A percentile compares a stretch with the other conserved stretches of the same genome.
Evolutionary conservation across 2,113 vertebrate species (phyloP).

Genomic region (Pseudorhombus dupliciocellatus): DNA sequence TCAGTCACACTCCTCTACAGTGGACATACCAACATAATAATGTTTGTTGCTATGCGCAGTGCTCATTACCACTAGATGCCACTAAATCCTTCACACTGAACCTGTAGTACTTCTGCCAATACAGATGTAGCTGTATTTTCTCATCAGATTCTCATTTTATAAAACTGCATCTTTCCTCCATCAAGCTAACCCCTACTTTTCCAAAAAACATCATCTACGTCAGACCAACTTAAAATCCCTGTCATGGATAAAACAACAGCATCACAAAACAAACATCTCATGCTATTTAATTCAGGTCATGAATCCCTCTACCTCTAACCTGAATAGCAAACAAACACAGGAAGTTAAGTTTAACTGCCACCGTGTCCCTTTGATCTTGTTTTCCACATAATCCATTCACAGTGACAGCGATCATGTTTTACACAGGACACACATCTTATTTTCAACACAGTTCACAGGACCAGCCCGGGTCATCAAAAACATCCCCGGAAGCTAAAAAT

Average conservation of each 20-base stretch:
- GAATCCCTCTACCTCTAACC: too few species aligned
- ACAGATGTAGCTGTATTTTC: neutral
- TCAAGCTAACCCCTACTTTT: too few species aligned
- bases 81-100: neutral
- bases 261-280: too few species aligned
- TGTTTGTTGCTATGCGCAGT: neutral
- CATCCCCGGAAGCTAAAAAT: constrained; percentile 12
- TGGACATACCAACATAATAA: too few species aligned
- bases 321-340: neutral
- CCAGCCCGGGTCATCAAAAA: neutral
- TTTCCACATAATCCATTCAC: neutral
- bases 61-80: too few species aligned
- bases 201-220: too few species aligned
- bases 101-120: neutral
- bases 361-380: constrained; percentile 2
- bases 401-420: neutral
- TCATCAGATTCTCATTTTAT: neutral
- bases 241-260: too few species aligned
- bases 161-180: too few species aligned
- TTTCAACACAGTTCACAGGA: neutral
- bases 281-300: too few species aligned
- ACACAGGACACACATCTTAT: neutral
- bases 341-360: neutral
- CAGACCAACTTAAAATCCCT: too few species aligned
- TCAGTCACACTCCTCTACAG: too few species aligned